phyloP scores from a whole-genome alignment of 2,888 invertebrate genomes.

The Drosophila neonasuta region DNA sequence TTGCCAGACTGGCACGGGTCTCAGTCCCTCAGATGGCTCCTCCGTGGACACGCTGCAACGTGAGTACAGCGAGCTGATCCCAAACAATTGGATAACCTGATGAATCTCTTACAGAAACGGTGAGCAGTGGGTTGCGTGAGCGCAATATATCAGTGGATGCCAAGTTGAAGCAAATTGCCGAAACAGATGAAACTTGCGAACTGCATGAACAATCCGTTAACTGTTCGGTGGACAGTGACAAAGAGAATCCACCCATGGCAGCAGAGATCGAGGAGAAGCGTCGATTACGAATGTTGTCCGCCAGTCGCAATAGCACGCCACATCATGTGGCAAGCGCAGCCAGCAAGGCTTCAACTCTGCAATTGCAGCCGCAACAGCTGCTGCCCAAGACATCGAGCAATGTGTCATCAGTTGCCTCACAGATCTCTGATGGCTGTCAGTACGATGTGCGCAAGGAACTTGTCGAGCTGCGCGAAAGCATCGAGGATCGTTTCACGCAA shows the following conservation, averaged over 20 bases:
- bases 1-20: slow-evolving; percentile 29
- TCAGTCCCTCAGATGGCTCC: slow-evolving; percentile 47
- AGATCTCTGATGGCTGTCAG: slow-evolving; percentile 8
- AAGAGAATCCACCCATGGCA: slow-evolving; percentile 62
- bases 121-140: slow-evolving; percentile 66
- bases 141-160: slow-evolving; percentile 64
- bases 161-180: slow-evolving; percentile 76
- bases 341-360: slow-evolving; percentile 14
- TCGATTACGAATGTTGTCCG: slow-evolving; percentile 65
- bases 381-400: slow-evolving; percentile 50
- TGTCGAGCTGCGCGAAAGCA: slow-evolving; percentile 62
- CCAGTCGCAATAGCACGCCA: slow-evolving; percentile 78
- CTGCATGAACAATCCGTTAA: slow-evolving; percentile 32
- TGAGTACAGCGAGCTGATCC: slow-evolving; percentile 14
- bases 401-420: slow-evolving; percentile 34
- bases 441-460: slow-evolving; percentile 59
- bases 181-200: slow-evolving; percentile 56
- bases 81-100: not conserved
- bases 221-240: slow-evolving; percentile 65
- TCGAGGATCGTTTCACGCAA: slow-evolving; percentile 70
- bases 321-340: slow-evolving; percentile 43
- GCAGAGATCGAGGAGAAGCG: slow-evolving; percentile 57
- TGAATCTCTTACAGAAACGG: slow-evolving; percentile 43
- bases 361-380: slow-evolving; percentile 40
- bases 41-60: slow-evolving; percentile 59